Evolutionary conservation across 2,797 vertebrate genomes (phyloP).

Genomic region (Notolepis coatsorum): DNA sequence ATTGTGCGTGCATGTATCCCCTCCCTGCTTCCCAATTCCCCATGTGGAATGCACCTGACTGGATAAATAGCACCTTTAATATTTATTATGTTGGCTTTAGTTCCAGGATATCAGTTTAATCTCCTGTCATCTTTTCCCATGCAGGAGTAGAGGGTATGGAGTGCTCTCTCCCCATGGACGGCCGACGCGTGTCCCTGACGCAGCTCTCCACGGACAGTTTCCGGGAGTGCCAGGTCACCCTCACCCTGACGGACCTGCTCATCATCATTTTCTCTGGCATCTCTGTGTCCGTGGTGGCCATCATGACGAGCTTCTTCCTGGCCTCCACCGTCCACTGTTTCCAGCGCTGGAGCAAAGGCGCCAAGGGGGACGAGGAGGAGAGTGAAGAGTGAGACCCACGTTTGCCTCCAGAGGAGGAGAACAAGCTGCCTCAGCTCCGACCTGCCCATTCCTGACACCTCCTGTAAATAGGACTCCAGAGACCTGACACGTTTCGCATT

Average conservation of each 20-base stretch:
- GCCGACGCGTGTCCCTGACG: conserved; percentile 88
- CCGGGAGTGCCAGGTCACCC: conserved; percentile 92
- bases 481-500: conserved; percentile 28
- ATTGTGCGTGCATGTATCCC: no score
- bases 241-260: conserved; percentile 95
- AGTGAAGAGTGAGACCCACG: conserved; percentile 85
- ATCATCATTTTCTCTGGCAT: conserved; percentile 99
- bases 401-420: conserved; percentile 18
- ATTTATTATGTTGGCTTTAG: background rate
- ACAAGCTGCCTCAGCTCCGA: conserved; percentile 7
- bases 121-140: conserved; percentile 42
- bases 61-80: no score
- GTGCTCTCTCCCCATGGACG: conserved; percentile 92
- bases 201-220: conserved; percentile 97
- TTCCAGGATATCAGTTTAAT: conserved; percentile 12
- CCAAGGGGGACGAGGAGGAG: conserved; percentile 93
- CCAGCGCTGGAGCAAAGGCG: conserved; percentile 95
- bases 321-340: conserved; percentile 97
- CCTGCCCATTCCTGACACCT: background rate
- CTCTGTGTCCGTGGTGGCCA: conserved; percentile 94
- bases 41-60: no score
- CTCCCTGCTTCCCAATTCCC: no score
- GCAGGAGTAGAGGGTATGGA: conserved; percentile 93
- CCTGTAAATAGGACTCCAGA: conserved; percentile 29
- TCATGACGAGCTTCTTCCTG: conserved; percentile 97